A percentile compares a stretch with the other conserved stretches of the same genome.
phyloP scores from a whole-genome alignment of 2,113 vertebrate genomes.

The Aegotheles bennettii region DNA sequence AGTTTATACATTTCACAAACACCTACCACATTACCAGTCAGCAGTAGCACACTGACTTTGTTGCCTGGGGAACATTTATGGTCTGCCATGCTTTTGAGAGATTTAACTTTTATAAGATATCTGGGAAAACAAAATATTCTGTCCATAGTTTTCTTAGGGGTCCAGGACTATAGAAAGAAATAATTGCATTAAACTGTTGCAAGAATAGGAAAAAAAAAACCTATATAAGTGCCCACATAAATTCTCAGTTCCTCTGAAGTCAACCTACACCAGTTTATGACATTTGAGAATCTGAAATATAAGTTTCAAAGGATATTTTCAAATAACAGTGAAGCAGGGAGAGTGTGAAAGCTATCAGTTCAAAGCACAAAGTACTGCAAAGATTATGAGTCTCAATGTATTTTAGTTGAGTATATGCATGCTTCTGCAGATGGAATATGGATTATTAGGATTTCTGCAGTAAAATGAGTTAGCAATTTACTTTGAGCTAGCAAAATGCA shows the following conservation, averaged over 20 bases:
- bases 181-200: background rate
- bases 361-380: background rate
- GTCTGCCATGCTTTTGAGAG: background rate
- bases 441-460: background rate
- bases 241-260: background rate
- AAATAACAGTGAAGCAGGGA: background rate
- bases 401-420: background rate
- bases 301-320: background rate
- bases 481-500: background rate
- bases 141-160: background rate
- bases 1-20: background rate
- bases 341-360: background rate
- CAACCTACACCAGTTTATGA: background rate
- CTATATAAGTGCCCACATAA: background rate
- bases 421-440: background rate
- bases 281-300: background rate
- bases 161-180: background rate
- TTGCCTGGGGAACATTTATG: constrained; percentile 31
- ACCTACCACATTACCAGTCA: background rate
- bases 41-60: background rate
- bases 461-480: background rate
- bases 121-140: background rate
- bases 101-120: background rate
- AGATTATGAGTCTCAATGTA: background rate
- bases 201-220: background rate